These are phyloP conservation scores for Dinothrombium tinctorium DNA, from an alignment of 1,140 invertebrate species.

Conservation along the genomic window DNA sequence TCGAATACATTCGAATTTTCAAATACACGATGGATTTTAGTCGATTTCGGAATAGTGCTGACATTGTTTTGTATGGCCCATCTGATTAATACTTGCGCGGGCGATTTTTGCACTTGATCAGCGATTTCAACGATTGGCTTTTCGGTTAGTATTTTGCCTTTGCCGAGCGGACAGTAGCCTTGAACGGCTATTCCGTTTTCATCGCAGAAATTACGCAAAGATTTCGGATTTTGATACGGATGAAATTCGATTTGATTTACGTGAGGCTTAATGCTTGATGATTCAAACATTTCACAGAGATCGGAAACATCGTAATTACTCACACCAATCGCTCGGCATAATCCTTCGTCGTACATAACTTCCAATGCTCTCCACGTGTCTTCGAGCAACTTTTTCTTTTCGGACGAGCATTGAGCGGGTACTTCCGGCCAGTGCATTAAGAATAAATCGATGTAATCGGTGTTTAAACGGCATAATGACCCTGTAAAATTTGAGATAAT, in stretches of 20 bases:
- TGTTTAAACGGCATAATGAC: conserved; percentile 19
- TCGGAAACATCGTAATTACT: conserved; percentile 22
- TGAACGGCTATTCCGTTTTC: no score
- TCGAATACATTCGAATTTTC: no score
- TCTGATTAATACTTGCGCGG: no score
- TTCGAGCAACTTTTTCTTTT: conserved; percentile 16
- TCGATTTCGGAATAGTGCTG: conserved; percentile 23
- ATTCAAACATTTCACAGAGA: conserved; percentile 19
- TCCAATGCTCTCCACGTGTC: conserved; percentile 23
- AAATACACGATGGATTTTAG: no score
- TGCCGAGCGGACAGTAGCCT: no score
- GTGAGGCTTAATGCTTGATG: conserved; percentile 19
- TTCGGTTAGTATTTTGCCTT: no score
- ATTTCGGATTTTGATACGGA: conserved; percentile 22
- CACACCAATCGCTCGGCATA: conserved; percentile 20
- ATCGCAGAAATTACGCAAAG: conserved; percentile 19
- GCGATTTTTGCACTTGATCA: no score
- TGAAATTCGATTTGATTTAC: conserved; percentile 26
- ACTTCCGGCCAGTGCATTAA: conserved; percentile 23
- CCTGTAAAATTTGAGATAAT: no score
- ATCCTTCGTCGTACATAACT: conserved; percentile 20
- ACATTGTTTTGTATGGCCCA: conserved; percentile 21
- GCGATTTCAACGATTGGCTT: no score
- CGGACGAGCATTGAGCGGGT: conserved; percentile 14
- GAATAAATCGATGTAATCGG: conserved; percentile 21